Conservation (phyloP, 2,113 vertebrate genomes). For the Centropristis striata region DNA sequence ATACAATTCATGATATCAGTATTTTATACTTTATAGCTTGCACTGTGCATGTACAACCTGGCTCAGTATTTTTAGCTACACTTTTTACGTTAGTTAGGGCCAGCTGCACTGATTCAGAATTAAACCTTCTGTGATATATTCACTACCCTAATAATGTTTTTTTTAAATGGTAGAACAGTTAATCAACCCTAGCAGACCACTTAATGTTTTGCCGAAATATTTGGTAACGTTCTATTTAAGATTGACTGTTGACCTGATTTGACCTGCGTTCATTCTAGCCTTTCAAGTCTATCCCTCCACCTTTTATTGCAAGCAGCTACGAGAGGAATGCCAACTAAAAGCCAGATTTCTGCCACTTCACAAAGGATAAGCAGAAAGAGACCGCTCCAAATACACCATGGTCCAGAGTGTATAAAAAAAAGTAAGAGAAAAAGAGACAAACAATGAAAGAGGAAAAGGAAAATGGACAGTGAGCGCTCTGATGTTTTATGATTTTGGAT, state of each 20-base stretch:
- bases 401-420: constrained; percentile 18
- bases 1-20: neutral
- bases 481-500: constrained; percentile 75
- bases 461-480: constrained; percentile 14
- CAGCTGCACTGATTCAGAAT: neutral
- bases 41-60: neutral
- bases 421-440: constrained; percentile 13
- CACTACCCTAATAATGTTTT: neutral
- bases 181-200: constrained; percentile 31
- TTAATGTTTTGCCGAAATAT: constrained; percentile 42
- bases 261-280: constrained; percentile 10
- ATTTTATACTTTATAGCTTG: neutral
- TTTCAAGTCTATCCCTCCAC: constrained; percentile 40
- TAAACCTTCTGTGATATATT: neutral
- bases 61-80: neutral
- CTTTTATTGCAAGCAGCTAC: constrained; percentile 42
- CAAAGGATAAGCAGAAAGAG: constrained; percentile 40
- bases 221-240: constrained; percentile 39
- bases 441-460: constrained; percentile 6
- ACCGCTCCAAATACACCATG: constrained; percentile 25
- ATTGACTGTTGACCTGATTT: constrained; percentile 36
- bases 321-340: constrained; percentile 49
- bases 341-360: constrained; percentile 52
- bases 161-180: constrained; percentile 21
- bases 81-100: neutral